Percentiles rank a stretch among this genome's conserved stretches.
phyloP scores from a whole-genome alignment of 2,113 vertebrate genomes.

The Takifugu flavidus region DNA sequence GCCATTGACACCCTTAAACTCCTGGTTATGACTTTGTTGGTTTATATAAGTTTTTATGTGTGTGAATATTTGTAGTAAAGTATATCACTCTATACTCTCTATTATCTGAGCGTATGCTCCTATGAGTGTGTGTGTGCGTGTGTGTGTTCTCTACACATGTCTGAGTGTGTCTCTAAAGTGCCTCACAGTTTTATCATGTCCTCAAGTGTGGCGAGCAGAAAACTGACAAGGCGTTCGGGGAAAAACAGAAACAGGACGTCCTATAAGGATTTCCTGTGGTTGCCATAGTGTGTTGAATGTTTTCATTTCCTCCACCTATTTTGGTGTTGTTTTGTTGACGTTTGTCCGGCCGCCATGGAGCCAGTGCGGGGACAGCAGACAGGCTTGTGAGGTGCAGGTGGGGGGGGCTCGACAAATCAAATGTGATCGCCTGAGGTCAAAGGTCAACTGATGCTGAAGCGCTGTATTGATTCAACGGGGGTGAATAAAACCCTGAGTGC shows the following conservation, averaged over 20 bases:
- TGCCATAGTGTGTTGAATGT: slow-evolving; percentile 40
- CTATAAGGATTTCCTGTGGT: slow-evolving; percentile 31
- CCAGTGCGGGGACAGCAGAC: slow-evolving; percentile 57
- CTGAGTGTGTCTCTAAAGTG: slow-evolving; percentile 98
- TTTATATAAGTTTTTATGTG: slow-evolving; percentile 68
- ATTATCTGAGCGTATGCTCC: slow-evolving; percentile 54
- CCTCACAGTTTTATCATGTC: slow-evolving; percentile 98
- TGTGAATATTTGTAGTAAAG: slow-evolving; percentile 72
- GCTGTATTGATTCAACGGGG: slow-evolving; percentile 65
- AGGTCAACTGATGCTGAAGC: slow-evolving; percentile 58
- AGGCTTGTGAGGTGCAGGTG: slow-evolving; percentile 40
- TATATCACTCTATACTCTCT: slow-evolving; percentile 58
- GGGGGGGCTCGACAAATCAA: slow-evolving; percentile 28
- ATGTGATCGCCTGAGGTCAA: slow-evolving; percentile 40
- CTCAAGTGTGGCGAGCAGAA: slow-evolving; percentile 65
- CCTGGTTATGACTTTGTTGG: slow-evolving; percentile 57
- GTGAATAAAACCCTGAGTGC: slow-evolving; percentile 42
- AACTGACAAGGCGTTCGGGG: slow-evolving; percentile 22
- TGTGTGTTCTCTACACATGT: slow-evolving; percentile 54
- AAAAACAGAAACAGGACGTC: slow-evolving; percentile 36
- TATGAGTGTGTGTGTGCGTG: slow-evolving; percentile 42
- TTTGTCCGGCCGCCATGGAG: slow-evolving; percentile 64
- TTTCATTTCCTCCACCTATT: slow-evolving; percentile 60
- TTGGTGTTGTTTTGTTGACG: slow-evolving; percentile 55
- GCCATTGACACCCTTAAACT: slow-evolving; percentile 68